Evolutionary conservation across 92 coral and sea anemone genomes (phyloP), one percentile per base, ranked within the genome.

Genomic region (Zoanthus sociatus): DNA sequence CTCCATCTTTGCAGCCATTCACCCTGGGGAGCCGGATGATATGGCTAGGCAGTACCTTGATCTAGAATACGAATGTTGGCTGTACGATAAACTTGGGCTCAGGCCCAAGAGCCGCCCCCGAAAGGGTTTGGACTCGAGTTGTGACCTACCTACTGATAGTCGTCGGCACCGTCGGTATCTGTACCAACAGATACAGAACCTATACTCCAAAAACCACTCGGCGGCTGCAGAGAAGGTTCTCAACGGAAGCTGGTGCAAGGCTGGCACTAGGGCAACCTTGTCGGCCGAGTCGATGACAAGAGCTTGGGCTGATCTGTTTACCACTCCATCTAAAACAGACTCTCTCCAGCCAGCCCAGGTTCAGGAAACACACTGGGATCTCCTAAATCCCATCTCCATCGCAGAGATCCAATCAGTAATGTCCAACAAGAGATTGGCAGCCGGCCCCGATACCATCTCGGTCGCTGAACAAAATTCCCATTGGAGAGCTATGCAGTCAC

Each of bases 391-490:
- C 21, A 18, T 61, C 68, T 61, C 68, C 18, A 18, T 61, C 68
- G 5, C 18, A n/a, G 68, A 61, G 21, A 10, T 61, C 21, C 18
- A 14, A 61, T 4, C 18, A 14, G 68, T 61, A 14, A 61, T 61
- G 68, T 61, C 68, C 17, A 61, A 61, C 21, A 61, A 61, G 68
- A 61, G 15, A 61, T 61, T n/a, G 14, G 68, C 10, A 14, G 68
- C 68, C 21, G 68, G 73, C 73, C 73, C 73, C 73, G 73, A 68
- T 26, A 15, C 50, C 9, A 37, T 33, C 10, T 31, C 76, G 8
- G 47, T 71, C 20, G 76, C 76, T 71, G 78, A 75, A 75, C 30
- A 48, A 46, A 45, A 75, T 75, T 47, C 61, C 78, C 37, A 14
- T 17, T 7, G 60, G 37, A 6, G 78, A 75, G 47, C 60, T 75